A percentile compares a stretch with the other conserved stretches of the same genome.
These are phyloP conservation scores for Spinus pinus DNA, from an alignment of 2,797 vertebrate genomes.

Conservation along the genomic window DNA sequence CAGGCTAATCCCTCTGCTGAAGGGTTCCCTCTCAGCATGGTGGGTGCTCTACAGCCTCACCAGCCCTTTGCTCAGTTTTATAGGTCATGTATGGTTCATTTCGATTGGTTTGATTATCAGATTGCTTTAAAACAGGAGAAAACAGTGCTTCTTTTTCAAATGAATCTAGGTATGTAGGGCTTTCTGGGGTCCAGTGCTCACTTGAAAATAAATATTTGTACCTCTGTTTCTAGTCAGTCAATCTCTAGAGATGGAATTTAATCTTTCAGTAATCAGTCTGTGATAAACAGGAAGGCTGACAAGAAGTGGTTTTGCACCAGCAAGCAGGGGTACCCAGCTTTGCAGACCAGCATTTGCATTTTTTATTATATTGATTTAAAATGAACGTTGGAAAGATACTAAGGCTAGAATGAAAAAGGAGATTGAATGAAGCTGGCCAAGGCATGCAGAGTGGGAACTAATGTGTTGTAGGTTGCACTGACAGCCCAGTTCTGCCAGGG, in stretches of 20 bases:
- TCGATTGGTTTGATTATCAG: background rate
- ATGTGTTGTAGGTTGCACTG: background rate
- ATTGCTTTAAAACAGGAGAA: background rate
- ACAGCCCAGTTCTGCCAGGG: background rate
- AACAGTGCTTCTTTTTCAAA: background rate
- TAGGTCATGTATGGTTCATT: background rate
- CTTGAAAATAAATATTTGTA: background rate
- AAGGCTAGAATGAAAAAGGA: background rate
- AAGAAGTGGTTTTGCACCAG: background rate
- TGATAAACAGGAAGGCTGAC: background rate
- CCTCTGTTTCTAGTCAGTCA: background rate
- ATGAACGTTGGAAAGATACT: background rate
- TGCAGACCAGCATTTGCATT: background rate
- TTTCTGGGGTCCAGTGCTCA: background rate
- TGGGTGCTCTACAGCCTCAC: background rate
- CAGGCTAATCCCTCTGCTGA: background rate
- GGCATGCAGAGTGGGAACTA: background rate
- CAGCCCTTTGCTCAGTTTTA: background rate
- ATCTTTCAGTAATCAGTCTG: background rate
- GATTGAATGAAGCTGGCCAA: background rate
- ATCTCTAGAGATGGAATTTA: background rate
- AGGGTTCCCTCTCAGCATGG: background rate
- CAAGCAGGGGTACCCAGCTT: background rate
- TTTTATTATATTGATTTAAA: background rate
- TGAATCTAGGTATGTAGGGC: background rate